A percentile compares a stretch with the other conserved stretches of the same genome.
Evolutionary conservation across 2,797 vertebrate species (phyloP).

Genomic region (Ctenochaetus hawaiiensis): DNA sequence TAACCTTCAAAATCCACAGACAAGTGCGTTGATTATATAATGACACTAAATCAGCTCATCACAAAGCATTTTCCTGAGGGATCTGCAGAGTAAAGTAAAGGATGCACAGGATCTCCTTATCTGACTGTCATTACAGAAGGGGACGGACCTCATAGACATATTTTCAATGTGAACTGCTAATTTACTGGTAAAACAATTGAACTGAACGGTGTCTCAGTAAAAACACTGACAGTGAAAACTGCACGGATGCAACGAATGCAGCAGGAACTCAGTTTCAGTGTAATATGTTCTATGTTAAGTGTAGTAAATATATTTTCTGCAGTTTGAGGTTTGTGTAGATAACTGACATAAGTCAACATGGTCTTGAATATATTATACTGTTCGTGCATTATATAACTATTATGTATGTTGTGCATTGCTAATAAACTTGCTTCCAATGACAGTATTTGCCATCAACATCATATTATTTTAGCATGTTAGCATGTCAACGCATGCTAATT

Average conservation of each 20-base stretch:
- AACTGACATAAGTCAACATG: no score
- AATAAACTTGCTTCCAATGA: no score
- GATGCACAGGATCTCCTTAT: no score
- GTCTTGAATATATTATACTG: no score
- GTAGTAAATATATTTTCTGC: neutral
- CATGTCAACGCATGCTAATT: no score
- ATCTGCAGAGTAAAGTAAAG: no score
- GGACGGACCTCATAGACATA: neutral
- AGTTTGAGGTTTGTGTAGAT: neutral
- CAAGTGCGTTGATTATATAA: constrained; percentile 8
- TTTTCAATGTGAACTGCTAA: neutral
- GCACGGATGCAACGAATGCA: neutral
- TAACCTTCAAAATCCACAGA: constrained; percentile 19
- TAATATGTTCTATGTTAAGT: no score
- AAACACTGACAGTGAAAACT: neutral
- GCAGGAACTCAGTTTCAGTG: neutral
- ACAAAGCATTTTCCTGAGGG: neutral
- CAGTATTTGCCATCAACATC: neutral
- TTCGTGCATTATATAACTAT: no score
- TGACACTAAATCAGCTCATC: neutral
- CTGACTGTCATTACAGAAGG: neutral
- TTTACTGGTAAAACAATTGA: neutral
- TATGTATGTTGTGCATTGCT: no score
- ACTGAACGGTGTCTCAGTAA: neutral
- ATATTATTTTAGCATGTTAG: neutral